These are phyloP conservation scores for Amphiura filiformis DNA, from an alignment of 35 echinoderm and acorn worm genomes.

Conservation along the genomic window DNA sequence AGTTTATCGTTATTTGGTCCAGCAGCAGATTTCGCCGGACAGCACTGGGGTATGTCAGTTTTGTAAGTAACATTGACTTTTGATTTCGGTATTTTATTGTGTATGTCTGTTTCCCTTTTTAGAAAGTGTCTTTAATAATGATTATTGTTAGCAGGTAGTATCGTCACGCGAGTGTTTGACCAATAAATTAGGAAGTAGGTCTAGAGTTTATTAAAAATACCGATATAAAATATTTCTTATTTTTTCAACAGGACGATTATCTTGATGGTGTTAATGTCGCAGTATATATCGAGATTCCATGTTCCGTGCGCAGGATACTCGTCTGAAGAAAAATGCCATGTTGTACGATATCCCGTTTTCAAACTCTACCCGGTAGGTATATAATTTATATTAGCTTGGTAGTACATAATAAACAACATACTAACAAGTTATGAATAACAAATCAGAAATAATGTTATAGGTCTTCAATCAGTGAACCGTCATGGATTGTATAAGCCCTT, in stretches of 20 bases:
- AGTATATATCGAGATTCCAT: conserved; percentile 54
- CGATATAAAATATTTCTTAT: too few species aligned
- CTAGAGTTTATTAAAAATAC: too few species aligned
- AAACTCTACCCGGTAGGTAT: conserved; percentile 82
- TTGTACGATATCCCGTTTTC: conserved; percentile 44
- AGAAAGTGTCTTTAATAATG: neutral
- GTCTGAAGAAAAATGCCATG: conserved; percentile 17
- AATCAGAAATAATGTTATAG: neutral
- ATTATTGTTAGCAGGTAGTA: neutral
- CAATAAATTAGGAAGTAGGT: too few species aligned
- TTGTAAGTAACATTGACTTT: conserved; percentile 49
- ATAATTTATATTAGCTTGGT: too few species aligned
- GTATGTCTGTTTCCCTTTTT: too few species aligned
- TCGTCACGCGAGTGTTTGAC: neutral
- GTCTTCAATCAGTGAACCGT: neutral
- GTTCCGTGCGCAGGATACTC: conserved; percentile 29
- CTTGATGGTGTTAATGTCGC: conserved; percentile 73
- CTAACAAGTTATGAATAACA: neutral
- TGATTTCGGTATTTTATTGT: too few species aligned
- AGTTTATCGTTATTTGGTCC: conserved; percentile 52
- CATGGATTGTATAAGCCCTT: neutral
- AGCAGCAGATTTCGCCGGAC: too few species aligned
- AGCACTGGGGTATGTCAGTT: conserved; percentile 68
- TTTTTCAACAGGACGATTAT: conserved; percentile 67
- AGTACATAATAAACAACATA: too few species aligned